phyloP scores from a whole-genome alignment of 2,113 vertebrate genomes.

The Urocolius indicus region DNA sequence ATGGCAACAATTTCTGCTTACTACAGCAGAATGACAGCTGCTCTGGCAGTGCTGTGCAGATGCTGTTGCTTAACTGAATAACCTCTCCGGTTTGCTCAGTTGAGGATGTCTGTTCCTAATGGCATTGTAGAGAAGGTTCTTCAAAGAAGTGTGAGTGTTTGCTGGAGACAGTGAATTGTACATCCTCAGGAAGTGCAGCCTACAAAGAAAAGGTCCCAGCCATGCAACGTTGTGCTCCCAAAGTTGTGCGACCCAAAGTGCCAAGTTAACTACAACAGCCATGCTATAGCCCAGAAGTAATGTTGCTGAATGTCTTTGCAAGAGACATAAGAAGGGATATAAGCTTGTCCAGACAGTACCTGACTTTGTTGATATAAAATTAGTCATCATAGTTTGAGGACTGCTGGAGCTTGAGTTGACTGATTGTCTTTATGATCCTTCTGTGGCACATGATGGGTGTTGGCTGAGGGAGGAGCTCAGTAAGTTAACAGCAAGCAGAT shows the following conservation, averaged over 20 bases:
- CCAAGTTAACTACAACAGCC: not conserved
- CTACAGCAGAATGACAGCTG: not conserved
- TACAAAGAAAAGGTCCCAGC: not conserved
- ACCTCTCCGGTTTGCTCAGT: not conserved
- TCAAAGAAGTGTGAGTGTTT: not conserved
- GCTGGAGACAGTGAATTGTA: not conserved
- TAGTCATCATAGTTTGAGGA: not conserved
- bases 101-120: not conserved
- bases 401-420: not conserved
- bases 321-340: not conserved
- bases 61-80: not conserved
- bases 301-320: not conserved
- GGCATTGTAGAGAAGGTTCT: not conserved
- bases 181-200: not conserved
- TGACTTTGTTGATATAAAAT: not conserved
- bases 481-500: not conserved
- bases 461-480: not conserved
- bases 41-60: not conserved
- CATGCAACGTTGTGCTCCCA: not conserved
- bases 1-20: slow-evolving; percentile 44
- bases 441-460: not conserved
- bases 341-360: not conserved
- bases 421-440: not conserved
- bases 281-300: not conserved
- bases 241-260: not conserved